Evolutionary conservation across 2,113 vertebrate genomes (phyloP).

Genomic region (Alces alces): DNA sequence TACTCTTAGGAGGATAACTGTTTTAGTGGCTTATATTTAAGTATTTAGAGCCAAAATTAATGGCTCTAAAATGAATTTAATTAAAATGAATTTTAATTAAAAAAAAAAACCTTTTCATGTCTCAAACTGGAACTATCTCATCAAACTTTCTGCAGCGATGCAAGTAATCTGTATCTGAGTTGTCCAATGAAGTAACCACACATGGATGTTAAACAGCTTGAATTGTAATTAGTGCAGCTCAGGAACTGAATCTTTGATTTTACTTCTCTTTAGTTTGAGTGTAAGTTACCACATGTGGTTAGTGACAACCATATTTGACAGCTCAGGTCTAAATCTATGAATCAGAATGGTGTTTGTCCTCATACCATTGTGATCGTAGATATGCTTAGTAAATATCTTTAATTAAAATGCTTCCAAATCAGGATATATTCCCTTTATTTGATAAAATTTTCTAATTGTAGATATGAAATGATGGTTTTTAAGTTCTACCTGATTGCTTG

Average conservation of each 20-base stretch:
- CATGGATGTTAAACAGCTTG: neutral
- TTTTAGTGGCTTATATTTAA: slow-evolving; percentile 8
- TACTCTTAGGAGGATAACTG: neutral
- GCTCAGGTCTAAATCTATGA: neutral
- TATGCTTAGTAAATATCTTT: slow-evolving; percentile 12
- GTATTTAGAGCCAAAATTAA: neutral
- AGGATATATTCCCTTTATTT: neutral
- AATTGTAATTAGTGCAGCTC: neutral
- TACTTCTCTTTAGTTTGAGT: neutral
- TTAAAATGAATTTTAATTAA: neutral
- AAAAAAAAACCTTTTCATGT: neutral
- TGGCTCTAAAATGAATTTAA: neutral
- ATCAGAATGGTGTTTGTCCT: neutral
- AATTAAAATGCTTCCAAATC: slow-evolving; percentile 17
- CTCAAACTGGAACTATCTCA: neutral
- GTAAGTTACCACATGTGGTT: neutral
- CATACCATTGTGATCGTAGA: neutral
- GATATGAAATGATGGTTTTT: neutral
- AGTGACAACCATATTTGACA: neutral
- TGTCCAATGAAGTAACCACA: neutral
- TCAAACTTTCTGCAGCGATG: neutral
- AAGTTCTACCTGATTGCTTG: neutral
- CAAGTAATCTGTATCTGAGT: neutral
- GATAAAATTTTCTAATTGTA: neutral
- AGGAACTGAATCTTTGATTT: neutral